Evolutionary conservation across 2,113 vertebrate species (phyloP), one percentile per base, ranked within the genome.

Genomic region (Madoqua kirkii): DNA sequence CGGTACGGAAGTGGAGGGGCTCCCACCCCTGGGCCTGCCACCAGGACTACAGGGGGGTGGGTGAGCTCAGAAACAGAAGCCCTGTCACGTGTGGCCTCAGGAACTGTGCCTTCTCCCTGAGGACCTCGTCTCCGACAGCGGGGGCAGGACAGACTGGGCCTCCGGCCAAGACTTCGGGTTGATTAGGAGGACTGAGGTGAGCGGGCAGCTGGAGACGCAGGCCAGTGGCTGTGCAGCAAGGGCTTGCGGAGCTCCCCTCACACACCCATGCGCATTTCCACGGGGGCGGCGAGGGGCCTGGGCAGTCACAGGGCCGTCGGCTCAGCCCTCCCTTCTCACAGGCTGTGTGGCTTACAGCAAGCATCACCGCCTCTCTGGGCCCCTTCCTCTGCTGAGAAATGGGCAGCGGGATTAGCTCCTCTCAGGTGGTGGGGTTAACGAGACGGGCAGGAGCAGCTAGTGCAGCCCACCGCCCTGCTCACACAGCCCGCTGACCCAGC

Each of bases 21-120:
- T 4, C 29, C 31, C 1, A 27, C 4, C 8, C 78, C 45, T 0
- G 0, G n/a, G n/a, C n/a, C 17, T 36, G 17, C n/a, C n/a, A 7
- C 1, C 9, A 4, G n/a, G 76, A 29, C 76, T 79, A 29, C 45
- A 48, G 31, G 15, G 3, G 27, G 15, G 76, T 17, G 36, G 40
- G 71, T 15, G 71, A 43, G 40, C 71, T 43, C 21, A 13, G 36
- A 43, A 19, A 29, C 43, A 48, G 27, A 45, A 79, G 45, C 45
- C 27, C 15, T 17, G 15, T 19, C 4, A 0, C 8, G 8, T 1
- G 6, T 31, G 31, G 31, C 7, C 48, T 33, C 1, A 3, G 60
- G 14, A 10, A 12, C n/a, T 3, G 17, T 7, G 43, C 10, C 21
- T 27, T 48, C 48, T 91, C 36, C 19, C 12, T 52, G 27, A 43